Percentiles rank a stretch among this genome's conserved stretches.
These are phyloP conservation scores for Sminthurides aquaticus DNA, from an alignment of 2,888 invertebrate species.

Conservation along the genomic window DNA sequence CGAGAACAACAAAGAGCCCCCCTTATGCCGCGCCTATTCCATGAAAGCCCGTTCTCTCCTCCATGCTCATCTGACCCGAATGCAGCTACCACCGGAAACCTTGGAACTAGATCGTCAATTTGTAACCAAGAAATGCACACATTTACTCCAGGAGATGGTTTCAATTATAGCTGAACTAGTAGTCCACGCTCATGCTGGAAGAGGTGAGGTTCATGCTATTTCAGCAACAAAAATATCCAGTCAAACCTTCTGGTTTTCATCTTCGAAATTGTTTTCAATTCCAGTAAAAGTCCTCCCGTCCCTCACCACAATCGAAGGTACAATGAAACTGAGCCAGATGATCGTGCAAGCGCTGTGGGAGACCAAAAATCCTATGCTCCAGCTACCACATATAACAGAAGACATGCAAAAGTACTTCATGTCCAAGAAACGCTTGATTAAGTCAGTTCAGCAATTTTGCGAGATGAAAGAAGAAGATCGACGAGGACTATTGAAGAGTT, in stretches of 20 bases:
- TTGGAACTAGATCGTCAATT: slow-evolving; percentile 77
- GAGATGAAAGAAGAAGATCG: slow-evolving; percentile 84
- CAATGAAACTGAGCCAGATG: slow-evolving; percentile 95
- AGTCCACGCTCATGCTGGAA: slow-evolving; percentile 77
- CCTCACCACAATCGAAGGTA: slow-evolving; percentile 92
- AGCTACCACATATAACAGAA: slow-evolving; percentile 85
- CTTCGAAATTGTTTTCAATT: no score
- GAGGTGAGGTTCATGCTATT: slow-evolving; percentile 61
- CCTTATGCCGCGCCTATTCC: slow-evolving; percentile 85
- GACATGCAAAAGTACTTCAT: slow-evolving; percentile 81
- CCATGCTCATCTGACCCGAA: slow-evolving; percentile 89
- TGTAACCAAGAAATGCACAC: slow-evolving; percentile 82
- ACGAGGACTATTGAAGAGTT: slow-evolving; percentile 68
- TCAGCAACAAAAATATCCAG: neutral
- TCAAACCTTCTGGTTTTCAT: neutral
- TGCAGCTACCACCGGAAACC: slow-evolving; percentile 66
- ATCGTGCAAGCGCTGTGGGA: slow-evolving; percentile 96
- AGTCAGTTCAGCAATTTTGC: slow-evolving; percentile 83
- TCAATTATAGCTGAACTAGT: slow-evolving; percentile 90
- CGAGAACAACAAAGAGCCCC: slow-evolving; percentile 93
- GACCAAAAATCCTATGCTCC: slow-evolving; percentile 84
- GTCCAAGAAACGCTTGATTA: slow-evolving; percentile 77
- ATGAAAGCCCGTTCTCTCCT: slow-evolving; percentile 76
- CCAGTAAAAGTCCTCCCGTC: slow-evolving; percentile 77
- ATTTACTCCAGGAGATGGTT: slow-evolving; percentile 94